These are phyloP conservation scores for Hemibagrus guttatus DNA, from an alignment of 2,797 vertebrate genomes.

Conservation along the genomic window DNA sequence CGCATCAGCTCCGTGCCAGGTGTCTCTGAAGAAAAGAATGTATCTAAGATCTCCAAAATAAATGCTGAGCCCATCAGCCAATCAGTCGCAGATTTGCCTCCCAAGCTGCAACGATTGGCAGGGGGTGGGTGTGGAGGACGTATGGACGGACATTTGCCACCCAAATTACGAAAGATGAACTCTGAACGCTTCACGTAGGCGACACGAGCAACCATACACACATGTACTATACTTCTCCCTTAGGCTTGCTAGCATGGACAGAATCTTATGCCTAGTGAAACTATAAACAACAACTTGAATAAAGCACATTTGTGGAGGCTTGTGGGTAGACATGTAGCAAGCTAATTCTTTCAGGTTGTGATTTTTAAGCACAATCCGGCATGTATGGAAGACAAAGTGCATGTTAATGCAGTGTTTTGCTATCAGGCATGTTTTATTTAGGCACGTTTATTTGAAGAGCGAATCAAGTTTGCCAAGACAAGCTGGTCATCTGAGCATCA, in stretches of 20 bases:
- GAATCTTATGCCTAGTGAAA: conserved; percentile 70
- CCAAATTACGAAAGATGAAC: conserved; percentile 99
- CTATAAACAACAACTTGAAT: conserved; percentile 68
- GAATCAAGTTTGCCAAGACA: conserved; percentile 62
- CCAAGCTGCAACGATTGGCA: conserved; percentile 94
- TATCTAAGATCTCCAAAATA: conserved; percentile 86
- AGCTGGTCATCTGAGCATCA: conserved; percentile 64
- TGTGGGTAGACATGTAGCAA: conserved; percentile 74
- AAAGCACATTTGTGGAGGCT: conserved; percentile 73
- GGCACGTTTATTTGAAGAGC: conserved; percentile 72
- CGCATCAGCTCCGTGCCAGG: conserved; percentile 98
- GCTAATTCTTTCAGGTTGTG: conserved; percentile 74
- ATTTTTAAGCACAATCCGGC: conserved; percentile 83
- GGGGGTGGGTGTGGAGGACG: conserved; percentile 82
- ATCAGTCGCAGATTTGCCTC: conserved; percentile 96
- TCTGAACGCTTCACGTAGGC: conserved; percentile 96
- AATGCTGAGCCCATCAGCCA: conserved; percentile 92
- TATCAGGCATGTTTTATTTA: conserved; percentile 90
- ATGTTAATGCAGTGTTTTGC: conserved; percentile 87
- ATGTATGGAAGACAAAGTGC: conserved; percentile 85
- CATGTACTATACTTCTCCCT: conserved; percentile 39
- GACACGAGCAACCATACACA: conserved; percentile 31
- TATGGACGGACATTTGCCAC: conserved; percentile 95
- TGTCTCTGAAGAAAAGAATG: conserved; percentile 92
- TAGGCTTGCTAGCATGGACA: conserved; percentile 58